phyloP scores from a whole-genome alignment of 2,888 invertebrate genomes.

The Ptychoptera albimana region DNA sequence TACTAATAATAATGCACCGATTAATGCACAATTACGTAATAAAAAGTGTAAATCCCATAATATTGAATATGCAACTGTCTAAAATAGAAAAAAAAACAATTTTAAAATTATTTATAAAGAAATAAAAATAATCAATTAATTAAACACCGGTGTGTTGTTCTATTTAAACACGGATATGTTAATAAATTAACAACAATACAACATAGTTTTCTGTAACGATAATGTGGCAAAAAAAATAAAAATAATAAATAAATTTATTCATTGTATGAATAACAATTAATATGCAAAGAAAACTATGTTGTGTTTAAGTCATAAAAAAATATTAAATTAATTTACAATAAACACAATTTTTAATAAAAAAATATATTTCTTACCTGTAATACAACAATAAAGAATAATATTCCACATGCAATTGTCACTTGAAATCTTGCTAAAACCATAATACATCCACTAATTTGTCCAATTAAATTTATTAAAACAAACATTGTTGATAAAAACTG shows the following conservation, averaged over 20 bases:
- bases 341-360: conserved; percentile 2
- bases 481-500: conserved; percentile 80
- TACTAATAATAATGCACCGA: conserved; percentile 90
- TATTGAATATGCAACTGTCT: conserved; percentile 93
- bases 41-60: conserved; percentile 97
- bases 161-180: no score
- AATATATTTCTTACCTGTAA: conserved; percentile 54
- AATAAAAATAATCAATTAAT: background rate
- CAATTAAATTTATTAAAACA: conserved; percentile 87
- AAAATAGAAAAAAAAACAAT: conserved; percentile 19
- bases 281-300: conserved; percentile 4
- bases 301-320: background rate
- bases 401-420: conserved; percentile 81
- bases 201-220: no score
- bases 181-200: no score
- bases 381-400: conserved; percentile 89
- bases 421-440: conserved; percentile 89
- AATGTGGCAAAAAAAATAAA: no score
- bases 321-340: no score
- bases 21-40: conserved; percentile 87
- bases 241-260: no score
- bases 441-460: conserved; percentile 89
- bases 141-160: no score
- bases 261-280: conserved; percentile 3
- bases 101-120: background rate